Evolutionary conservation across 2,888 invertebrate genomes (phyloP).

Genomic region (Trypoxylon attenuatum): DNA sequence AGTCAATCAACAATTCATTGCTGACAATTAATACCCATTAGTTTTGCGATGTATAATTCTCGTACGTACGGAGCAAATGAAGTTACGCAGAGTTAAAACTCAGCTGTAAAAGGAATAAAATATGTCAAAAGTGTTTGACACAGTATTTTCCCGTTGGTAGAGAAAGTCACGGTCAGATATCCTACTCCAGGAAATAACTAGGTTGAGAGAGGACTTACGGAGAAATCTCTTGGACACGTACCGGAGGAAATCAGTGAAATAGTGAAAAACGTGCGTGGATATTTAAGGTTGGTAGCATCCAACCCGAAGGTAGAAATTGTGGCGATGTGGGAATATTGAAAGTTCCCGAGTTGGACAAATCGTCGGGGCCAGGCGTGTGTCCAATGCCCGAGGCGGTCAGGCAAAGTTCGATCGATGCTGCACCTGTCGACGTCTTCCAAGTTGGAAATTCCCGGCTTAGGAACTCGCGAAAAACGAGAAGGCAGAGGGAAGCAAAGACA

Average conservation of each 20-base stretch:
- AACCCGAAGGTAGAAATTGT: constrained; percentile 20
- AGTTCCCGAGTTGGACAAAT: constrained; percentile 45
- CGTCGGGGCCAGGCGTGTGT: constrained; percentile 35
- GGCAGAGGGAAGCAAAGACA: neutral
- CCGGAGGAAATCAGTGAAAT: neutral
- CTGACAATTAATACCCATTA: too few relatives aligned
- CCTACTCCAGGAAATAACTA: too few relatives aligned
- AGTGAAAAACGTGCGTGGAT: neutral
- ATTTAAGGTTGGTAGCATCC: constrained; percentile 16
- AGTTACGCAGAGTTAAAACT: too few relatives aligned
- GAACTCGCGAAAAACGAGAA: neutral
- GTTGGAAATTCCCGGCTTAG: constrained; percentile 35
- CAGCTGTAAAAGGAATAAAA: too few relatives aligned
- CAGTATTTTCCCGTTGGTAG: too few relatives aligned
- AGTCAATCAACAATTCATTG: too few relatives aligned
- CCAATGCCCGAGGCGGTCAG: constrained; percentile 30
- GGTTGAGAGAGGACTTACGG: too few relatives aligned
- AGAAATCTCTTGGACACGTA: too few relatives aligned
- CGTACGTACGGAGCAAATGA: too few relatives aligned
- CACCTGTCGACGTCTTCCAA: constrained; percentile 30
- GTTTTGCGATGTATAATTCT: too few relatives aligned
- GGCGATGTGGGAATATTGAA: constrained; percentile 26
- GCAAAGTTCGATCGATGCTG: constrained; percentile 39
- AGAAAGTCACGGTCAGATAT: too few relatives aligned
- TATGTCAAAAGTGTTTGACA: too few relatives aligned